phyloP scores from a whole-genome alignment of 1,140 invertebrate species.

The Pachypeltis micranthus region DNA sequence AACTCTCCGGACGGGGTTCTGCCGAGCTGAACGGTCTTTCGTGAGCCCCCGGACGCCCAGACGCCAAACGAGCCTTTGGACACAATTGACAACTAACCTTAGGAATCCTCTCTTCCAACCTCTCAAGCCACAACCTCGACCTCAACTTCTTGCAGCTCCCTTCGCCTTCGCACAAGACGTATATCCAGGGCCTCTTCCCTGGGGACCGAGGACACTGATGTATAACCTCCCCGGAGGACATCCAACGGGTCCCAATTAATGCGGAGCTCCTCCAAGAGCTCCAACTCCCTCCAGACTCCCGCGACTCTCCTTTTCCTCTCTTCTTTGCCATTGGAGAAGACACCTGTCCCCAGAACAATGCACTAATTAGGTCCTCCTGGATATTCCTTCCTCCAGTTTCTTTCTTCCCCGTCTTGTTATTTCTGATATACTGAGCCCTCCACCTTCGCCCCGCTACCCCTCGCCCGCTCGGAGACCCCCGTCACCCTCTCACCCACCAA shows the following conservation, averaged over 20 bases:
- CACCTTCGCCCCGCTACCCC: background rate
- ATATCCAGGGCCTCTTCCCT: no score
- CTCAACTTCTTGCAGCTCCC: background rate
- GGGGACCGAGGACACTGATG: background rate
- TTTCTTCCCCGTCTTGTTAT: background rate
- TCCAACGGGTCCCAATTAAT: background rate
- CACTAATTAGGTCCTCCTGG: background rate
- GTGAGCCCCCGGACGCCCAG: background rate
- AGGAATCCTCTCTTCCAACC: background rate
- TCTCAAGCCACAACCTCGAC: no score
- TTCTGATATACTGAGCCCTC: background rate
- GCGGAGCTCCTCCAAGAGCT: background rate
- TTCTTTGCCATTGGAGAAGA: no score
- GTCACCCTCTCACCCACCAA: background rate
- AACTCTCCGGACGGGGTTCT: no score
- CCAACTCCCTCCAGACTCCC: background rate
- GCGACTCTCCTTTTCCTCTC: no score
- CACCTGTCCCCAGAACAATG: background rate
- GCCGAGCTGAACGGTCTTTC: no score
- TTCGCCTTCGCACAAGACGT: background rate
- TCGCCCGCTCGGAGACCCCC: background rate
- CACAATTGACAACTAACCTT: background rate
- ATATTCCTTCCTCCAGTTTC: background rate
- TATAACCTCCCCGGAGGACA: background rate
- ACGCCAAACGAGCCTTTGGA: background rate